These are phyloP conservation scores for Chrysocyon brachyurus DNA, from an alignment of 2,797 vertebrate species.

Conservation along the genomic window DNA sequence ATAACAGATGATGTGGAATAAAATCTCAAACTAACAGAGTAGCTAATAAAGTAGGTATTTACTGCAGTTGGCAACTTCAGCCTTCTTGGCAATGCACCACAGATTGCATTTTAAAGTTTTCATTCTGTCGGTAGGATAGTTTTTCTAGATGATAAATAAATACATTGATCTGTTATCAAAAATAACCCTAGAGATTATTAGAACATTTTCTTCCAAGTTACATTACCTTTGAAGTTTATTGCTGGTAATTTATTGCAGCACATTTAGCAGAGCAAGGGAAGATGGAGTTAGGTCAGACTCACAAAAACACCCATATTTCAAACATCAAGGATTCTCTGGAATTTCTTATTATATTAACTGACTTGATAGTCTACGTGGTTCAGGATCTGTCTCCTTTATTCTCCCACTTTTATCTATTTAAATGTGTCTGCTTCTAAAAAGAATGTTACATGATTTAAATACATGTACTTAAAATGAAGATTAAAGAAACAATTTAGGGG, in stretches of 20 bases:
- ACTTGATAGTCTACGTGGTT: background rate
- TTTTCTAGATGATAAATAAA: slow-evolving; percentile 44
- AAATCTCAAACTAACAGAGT: background rate
- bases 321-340: background rate
- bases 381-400: background rate
- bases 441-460: background rate
- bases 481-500: background rate
- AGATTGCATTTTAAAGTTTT: slow-evolving; percentile 22
- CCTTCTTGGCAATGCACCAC: background rate
- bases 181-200: slow-evolving; percentile 23
- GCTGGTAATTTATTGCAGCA: slow-evolving; percentile 40
- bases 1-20: background rate
- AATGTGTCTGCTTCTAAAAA: slow-evolving; percentile 12
- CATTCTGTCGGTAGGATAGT: background rate
- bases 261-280: slow-evolving; percentile 4
- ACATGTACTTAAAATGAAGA: slow-evolving; percentile 8
- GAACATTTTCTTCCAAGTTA: slow-evolving; percentile 52
- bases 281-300: background rate
- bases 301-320: slow-evolving; percentile 50
- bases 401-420: background rate
- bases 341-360: background rate
- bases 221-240: slow-evolving; percentile 61
- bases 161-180: slow-evolving; percentile 30
- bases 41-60: background rate
- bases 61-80: background rate